These are phyloP conservation scores for Gastracanthus pulcherrimus DNA, from an alignment of 2,888 invertebrate species.

Conservation along the genomic window DNA sequence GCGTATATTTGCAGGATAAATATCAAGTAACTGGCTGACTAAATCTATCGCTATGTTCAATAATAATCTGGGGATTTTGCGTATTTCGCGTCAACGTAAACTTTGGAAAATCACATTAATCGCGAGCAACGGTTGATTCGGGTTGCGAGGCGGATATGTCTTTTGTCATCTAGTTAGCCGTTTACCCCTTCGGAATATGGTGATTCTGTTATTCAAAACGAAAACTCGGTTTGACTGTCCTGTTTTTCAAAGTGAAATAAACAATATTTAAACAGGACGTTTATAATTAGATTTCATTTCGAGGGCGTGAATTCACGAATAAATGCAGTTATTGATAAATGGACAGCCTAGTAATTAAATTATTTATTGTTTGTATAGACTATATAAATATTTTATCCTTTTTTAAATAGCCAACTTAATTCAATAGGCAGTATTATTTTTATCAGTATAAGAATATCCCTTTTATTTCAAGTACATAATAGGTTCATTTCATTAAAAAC, in stretches of 20 bases:
- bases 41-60: constrained; percentile 15
- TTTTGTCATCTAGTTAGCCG: neutral
- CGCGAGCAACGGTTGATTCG: constrained; percentile 6
- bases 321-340: neutral
- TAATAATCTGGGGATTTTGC: neutral
- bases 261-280: neutral
- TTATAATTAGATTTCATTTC: neutral
- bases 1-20: neutral
- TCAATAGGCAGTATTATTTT: too few relatives aligned
- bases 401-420: neutral
- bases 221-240: neutral
- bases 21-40: neutral
- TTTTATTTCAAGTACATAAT: too few relatives aligned
- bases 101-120: constrained; percentile 18
- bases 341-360: neutral
- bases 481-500: neutral
- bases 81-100: constrained; percentile 2
- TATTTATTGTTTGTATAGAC: neutral
- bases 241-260: neutral
- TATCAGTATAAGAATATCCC: too few relatives aligned
- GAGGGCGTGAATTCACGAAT: neutral
- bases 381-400: too few relatives aligned
- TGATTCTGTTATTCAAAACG: neutral
- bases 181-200: neutral
- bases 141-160: neutral